Evolutionary conservation across 2,888 invertebrate species (phyloP).

Genomic region (Laspeyria flexula): DNA sequence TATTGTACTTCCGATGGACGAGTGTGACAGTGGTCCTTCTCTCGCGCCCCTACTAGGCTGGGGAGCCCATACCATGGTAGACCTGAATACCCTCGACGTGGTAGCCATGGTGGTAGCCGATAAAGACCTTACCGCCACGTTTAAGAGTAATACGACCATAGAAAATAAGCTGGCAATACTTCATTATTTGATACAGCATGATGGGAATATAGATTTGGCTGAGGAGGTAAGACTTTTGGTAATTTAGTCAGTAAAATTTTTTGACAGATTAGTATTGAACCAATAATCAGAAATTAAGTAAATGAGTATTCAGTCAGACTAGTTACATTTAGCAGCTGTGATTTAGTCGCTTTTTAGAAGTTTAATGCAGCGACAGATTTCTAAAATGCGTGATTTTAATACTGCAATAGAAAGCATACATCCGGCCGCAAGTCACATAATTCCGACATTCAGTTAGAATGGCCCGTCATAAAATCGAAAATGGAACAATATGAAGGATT

Average conservation of each 20-base stretch:
- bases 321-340: too few species aligned
- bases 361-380: too few species aligned
- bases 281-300: background rate
- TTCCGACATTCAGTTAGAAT: too few species aligned
- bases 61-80: conserved; percentile 85
- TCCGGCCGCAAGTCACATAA: too few species aligned
- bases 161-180: conserved; percentile 92
- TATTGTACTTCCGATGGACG: conserved; percentile 88
- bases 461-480: too few species aligned
- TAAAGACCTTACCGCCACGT: conserved; percentile 89
- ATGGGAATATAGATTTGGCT: conserved; percentile 90
- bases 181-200: conserved; percentile 93
- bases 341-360: too few species aligned
- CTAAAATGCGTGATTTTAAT: too few species aligned
- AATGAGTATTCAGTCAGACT: too few species aligned
- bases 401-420: too few species aligned
- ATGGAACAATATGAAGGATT: too few species aligned
- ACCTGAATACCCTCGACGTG: conserved; percentile 90
- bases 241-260: background rate
- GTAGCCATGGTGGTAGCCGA: conserved; percentile 88
- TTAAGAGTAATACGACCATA: conserved; percentile 88
- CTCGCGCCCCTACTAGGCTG: conserved; percentile 89
- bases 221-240: conserved; percentile 89
- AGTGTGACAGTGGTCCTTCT: conserved; percentile 85
- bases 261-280: background rate